Evolutionary conservation across 2,888 invertebrate genomes (phyloP).

Genomic region (Anoplius nigerrimus): DNA sequence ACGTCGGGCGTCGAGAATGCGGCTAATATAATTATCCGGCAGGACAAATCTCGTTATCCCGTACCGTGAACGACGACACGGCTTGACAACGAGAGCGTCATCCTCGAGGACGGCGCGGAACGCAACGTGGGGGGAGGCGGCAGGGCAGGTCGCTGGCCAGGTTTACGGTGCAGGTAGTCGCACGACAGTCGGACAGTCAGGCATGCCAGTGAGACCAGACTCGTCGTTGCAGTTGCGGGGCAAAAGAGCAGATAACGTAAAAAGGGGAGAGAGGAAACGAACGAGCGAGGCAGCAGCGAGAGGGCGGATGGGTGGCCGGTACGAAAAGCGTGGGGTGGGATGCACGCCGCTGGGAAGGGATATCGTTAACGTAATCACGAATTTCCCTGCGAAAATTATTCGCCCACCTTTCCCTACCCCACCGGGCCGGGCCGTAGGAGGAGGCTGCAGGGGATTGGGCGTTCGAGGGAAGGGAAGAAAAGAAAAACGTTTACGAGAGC

Average conservation of each 20-base stretch:
- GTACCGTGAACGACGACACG: conserved; percentile 48
- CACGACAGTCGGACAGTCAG: background rate
- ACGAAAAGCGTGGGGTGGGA: no score
- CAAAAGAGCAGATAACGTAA: background rate
- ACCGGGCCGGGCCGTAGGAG: conserved; percentile 19
- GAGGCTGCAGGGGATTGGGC: conserved; percentile 17
- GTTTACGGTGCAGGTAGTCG: background rate
- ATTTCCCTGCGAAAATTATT: conserved; percentile 59
- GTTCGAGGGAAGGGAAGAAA: conserved; percentile 37
- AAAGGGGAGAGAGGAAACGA: background rate
- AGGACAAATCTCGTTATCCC: conserved; percentile 68
- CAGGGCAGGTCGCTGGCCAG: conserved; percentile 28
- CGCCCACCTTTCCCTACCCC: conserved; percentile 29
- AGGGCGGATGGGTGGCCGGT: conserved; percentile 37
- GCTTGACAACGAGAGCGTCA: conserved; percentile 35
- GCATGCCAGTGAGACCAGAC: no score
- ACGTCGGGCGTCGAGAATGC: conserved; percentile 51
- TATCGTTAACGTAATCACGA: conserved; percentile 63
- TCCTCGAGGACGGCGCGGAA: conserved; percentile 51
- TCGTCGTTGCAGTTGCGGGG: background rate
- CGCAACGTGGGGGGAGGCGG: conserved; percentile 52
- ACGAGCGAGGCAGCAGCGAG: conserved; percentile 16
- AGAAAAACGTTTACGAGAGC: conserved; percentile 63
- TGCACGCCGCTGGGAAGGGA: conserved; percentile 20
- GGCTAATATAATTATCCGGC: conserved; percentile 67